Percentiles rank a stretch among this genome's conserved stretches.
Conservation (phyloP, 2,797 vertebrate species). For the Delichon dasypus region DNA sequence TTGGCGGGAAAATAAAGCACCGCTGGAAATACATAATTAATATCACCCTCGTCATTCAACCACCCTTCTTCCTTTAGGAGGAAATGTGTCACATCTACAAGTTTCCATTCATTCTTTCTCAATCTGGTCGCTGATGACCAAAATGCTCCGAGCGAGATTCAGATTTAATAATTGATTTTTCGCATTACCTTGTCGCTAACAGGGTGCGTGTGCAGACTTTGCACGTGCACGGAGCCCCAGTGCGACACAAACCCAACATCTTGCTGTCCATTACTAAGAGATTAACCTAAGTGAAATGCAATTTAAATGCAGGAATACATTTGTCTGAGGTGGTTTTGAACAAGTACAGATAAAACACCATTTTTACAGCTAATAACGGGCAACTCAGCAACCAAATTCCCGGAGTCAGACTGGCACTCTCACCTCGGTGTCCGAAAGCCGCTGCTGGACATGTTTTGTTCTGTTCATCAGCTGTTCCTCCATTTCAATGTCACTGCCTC, state of each 20-base stretch:
- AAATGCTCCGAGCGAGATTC: background rate
- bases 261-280: background rate
- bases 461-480: conserved; percentile 93
- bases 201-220: background rate
- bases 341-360: background rate
- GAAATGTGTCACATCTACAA: background rate
- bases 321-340: background rate
- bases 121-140: background rate
- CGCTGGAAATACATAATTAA: background rate
- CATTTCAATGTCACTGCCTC: conserved; percentile 98
- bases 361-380: background rate
- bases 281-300: background rate
- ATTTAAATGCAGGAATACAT: background rate
- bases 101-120: background rate
- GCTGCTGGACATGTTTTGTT: conserved; percentile 91
- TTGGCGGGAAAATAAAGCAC: background rate
- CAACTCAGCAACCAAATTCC: background rate
- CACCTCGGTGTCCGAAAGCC: conserved; percentile 97
- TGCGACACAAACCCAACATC: fast-evolving
- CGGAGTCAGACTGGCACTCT: background rate
- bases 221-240: background rate
- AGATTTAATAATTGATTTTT: background rate
- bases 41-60: background rate
- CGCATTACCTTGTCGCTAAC: background rate
- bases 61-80: background rate